These are phyloP conservation scores for Neuroscelio doddi DNA, from an alignment of 2,888 invertebrate genomes.

Conservation along the genomic window DNA sequence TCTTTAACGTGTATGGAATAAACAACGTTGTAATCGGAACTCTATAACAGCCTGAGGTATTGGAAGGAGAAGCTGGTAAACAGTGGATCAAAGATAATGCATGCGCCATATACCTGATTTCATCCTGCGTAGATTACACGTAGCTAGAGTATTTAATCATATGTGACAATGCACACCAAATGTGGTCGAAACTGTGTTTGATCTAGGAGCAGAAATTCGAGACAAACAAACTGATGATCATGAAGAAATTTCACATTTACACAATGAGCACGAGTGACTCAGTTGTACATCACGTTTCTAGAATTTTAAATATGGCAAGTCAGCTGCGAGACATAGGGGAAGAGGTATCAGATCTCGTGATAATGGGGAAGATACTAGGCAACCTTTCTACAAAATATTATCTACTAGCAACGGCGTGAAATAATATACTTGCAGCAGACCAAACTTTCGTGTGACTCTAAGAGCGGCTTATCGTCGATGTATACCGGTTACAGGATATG, in stretches of 20 bases:
- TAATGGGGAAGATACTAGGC: constrained; percentile 52
- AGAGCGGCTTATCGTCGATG: constrained; percentile 45
- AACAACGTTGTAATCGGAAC: constrained; percentile 30
- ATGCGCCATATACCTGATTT: constrained; percentile 27
- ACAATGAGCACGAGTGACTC: constrained; percentile 35
- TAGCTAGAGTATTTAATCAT: constrained; percentile 43
- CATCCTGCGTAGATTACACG: constrained; percentile 19
- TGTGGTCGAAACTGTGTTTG: constrained; percentile 41
- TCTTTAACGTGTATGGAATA: too few relatives aligned
- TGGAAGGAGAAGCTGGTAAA: constrained; percentile 8
- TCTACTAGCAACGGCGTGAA: constrained; percentile 50
- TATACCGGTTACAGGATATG: constrained; percentile 15
- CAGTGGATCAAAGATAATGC: constrained; percentile 41
- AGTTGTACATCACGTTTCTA: constrained; percentile 39
- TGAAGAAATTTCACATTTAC: constrained; percentile 35
- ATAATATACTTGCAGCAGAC: constrained; percentile 27
- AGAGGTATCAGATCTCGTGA: constrained; percentile 26
- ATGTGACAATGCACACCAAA: constrained; percentile 32
- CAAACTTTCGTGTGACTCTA: constrained; percentile 43
- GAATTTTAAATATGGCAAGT: constrained; percentile 44
- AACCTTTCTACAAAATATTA: constrained; percentile 49
- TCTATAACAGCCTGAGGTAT: background rate
- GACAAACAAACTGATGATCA: constrained; percentile 37
- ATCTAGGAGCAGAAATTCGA: constrained; percentile 47
- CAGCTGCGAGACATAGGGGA: constrained; percentile 50